Percentiles rank a stretch among this genome's conserved stretches.
These are phyloP conservation scores for Chymomyza procnemis DNA, from an alignment of 2,888 invertebrate species.

Conservation along the genomic window DNA sequence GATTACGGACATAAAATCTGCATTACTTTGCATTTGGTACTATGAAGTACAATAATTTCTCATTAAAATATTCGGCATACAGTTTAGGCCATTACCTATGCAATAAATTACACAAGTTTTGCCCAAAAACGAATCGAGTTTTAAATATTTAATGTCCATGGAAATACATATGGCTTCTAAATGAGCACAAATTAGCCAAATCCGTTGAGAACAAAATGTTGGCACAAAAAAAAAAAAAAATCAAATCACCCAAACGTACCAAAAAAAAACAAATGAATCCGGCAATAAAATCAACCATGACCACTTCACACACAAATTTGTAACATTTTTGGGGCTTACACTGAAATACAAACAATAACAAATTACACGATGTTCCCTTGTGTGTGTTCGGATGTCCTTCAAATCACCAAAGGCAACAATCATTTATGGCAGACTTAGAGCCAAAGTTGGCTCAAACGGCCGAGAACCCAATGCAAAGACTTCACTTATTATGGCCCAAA, in stretches of 20 bases:
- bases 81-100: background rate
- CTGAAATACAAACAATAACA: background rate
- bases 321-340: constrained; percentile 13
- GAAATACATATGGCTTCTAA: constrained; percentile 4
- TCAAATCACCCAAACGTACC: constrained; percentile 25
- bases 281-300: constrained; percentile 43
- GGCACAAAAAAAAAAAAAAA: constrained; percentile 26
- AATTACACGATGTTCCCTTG: background rate
- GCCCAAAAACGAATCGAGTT: background rate
- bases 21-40: background rate
- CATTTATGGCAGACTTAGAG: constrained; percentile 64
- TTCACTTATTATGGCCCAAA: constrained; percentile 42
- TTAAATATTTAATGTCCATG: constrained; percentile 19
- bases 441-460: constrained; percentile 42
- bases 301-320: constrained; percentile 26
- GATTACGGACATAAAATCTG: background rate
- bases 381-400: constrained; percentile 46
- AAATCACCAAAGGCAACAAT: constrained; percentile 62
- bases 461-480: constrained; percentile 19
- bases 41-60: background rate
- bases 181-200: constrained; percentile 61
- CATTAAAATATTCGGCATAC: background rate
- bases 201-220: constrained; percentile 33
- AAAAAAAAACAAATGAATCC: too few species aligned
- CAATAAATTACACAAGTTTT: constrained; percentile 34